A percentile compares a stretch with the other conserved stretches of the same genome.
phyloP scores from a whole-genome alignment of 2,888 invertebrate species.

The Parnassius orleans region DNA sequence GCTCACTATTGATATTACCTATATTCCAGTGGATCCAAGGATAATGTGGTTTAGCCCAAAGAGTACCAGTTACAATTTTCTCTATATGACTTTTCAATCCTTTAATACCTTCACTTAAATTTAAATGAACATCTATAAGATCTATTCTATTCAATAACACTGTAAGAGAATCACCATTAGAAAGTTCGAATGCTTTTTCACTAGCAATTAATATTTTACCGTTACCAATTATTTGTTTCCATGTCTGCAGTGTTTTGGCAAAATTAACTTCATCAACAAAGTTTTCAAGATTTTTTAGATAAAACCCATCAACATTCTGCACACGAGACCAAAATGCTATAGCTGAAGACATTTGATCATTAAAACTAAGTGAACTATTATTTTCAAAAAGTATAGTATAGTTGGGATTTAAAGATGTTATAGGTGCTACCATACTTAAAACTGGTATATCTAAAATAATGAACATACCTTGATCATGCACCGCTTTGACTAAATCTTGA shows the following conservation, averaged over 20 bases:
- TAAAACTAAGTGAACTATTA: constrained; percentile 54
- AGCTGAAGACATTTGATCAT: constrained; percentile 61
- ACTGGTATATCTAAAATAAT: constrained; percentile 89
- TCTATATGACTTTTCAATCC: constrained; percentile 82
- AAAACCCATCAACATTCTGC: constrained; percentile 94
- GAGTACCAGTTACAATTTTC: constrained; percentile 74
- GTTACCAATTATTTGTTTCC: constrained; percentile 85
- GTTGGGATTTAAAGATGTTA: constrained; percentile 44
- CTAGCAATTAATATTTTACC: constrained; percentile 85
- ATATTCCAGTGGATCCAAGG: constrained; percentile 92
- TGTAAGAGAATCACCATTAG: constrained; percentile 72
- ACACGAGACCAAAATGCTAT: constrained; percentile 70
- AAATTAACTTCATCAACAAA: constrained; percentile 83
- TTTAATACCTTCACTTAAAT: constrained; percentile 79
- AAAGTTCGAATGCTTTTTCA: constrained; percentile 75
- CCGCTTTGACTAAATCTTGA: constrained; percentile 79
- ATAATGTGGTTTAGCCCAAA: constrained; percentile 83
- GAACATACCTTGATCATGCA: constrained; percentile 87
- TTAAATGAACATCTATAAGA: constrained; percentile 85
- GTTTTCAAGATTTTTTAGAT: constrained; percentile 88
- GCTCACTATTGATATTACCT: constrained; percentile 82
- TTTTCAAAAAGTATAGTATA: constrained; percentile 64
- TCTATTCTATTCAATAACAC: constrained; percentile 84
- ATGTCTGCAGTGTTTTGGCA: constrained; percentile 80
- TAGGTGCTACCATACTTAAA: constrained; percentile 57